phyloP scores from a whole-genome alignment of 2,113 vertebrate species.

The Guaruba guarouba region DNA sequence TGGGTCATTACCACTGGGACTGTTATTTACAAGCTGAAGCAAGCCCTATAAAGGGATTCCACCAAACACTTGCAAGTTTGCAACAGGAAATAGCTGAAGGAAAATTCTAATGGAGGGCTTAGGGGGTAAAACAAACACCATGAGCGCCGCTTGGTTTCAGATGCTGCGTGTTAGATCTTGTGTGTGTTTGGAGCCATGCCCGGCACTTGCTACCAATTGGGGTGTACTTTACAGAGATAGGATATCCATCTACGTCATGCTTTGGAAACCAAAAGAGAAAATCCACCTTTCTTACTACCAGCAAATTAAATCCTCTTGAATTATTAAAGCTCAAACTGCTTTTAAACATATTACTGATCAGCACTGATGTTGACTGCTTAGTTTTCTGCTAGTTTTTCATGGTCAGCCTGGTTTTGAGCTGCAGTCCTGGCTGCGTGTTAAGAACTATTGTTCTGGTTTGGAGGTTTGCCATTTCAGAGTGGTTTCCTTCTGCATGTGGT shows the following conservation, averaged over 20 bases:
- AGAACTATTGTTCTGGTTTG: neutral
- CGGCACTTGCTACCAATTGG: neutral
- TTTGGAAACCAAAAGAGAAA: neutral
- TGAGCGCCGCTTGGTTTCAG: neutral
- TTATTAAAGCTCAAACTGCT: conserved; percentile 6
- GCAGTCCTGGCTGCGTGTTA: neutral
- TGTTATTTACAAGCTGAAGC: neutral
- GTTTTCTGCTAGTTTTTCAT: neutral
- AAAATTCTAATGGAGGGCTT: neutral
- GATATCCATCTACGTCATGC: neutral
- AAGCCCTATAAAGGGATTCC: neutral
- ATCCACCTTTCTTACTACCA: neutral
- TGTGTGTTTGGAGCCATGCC: neutral
- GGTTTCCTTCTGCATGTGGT: neutral
- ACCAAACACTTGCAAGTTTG: neutral
- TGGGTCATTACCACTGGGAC: conserved; percentile 1
- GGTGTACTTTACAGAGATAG: conserved; percentile 10
- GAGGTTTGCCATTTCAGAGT: neutral
- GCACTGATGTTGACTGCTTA: neutral
- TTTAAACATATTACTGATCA: neutral
- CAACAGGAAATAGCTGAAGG: neutral
- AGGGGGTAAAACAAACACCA: neutral
- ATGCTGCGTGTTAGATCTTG: neutral
- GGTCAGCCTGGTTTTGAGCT: neutral
- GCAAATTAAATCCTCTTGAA: conserved; percentile 11